These are phyloP conservation scores for Ceyx melanurus DNA, from an alignment of 2,113 vertebrate genomes.

Conservation along the genomic window DNA sequence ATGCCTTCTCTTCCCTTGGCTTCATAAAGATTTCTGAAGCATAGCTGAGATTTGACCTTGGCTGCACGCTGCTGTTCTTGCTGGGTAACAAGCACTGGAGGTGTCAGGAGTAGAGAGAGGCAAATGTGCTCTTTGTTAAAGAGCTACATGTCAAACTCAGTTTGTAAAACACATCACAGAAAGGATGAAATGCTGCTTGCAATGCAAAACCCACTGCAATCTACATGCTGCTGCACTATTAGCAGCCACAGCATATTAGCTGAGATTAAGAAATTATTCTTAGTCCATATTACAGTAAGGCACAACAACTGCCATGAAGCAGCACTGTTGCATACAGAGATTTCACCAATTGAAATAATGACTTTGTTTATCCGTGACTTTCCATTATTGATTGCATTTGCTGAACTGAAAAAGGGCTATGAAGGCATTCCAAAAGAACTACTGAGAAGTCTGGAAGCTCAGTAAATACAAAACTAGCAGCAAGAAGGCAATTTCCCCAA, in stretches of 20 bases:
- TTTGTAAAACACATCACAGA: background rate
- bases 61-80: background rate
- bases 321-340: background rate
- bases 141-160: background rate
- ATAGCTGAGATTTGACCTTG: background rate
- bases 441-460: background rate
- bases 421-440: conserved; percentile 14
- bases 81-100: background rate
- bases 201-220: conserved; percentile 15
- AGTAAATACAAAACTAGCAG: background rate
- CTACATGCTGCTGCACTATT: conserved; percentile 24
- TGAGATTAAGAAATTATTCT: conserved; percentile 45
- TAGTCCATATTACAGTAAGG: background rate
- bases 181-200: conserved; percentile 16
- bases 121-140: conserved; percentile 28
- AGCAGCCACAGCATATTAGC: conserved; percentile 17
- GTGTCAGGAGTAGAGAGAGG: background rate
- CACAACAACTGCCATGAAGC: conserved; percentile 1
- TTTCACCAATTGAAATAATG: conserved; percentile 9
- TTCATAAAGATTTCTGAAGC: conserved; percentile 15
- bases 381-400: conserved; percentile 23
- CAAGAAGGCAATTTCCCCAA: background rate
- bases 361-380: conserved; percentile 52
- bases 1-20: background rate
- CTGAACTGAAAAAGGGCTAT: conserved; percentile 11